Percentiles rank a stretch among this genome's conserved stretches.
Conservation (phyloP, 2,888 invertebrate genomes). For the Synanthedon tipuliformis region DNA sequence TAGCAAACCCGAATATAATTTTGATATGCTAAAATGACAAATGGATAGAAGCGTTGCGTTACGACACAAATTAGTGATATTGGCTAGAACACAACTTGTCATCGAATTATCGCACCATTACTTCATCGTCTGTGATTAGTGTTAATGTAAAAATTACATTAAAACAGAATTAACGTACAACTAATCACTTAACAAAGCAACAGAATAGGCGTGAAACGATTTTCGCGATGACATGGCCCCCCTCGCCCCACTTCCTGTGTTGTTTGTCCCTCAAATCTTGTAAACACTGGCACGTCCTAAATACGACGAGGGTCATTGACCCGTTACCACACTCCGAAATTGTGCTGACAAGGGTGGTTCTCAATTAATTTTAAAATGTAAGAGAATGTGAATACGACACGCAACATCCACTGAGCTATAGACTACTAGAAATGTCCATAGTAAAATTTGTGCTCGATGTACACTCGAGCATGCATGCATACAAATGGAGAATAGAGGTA, state of each 20-base stretch:
- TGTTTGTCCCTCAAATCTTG: constrained; percentile 34
- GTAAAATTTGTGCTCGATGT: background rate
- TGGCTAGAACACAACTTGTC: too few relatives aligned
- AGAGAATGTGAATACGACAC: constrained; percentile 46
- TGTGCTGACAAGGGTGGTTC: constrained; percentile 49
- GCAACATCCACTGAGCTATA: constrained; percentile 19
- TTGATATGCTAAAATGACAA: too few relatives aligned
- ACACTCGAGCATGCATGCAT: background rate
- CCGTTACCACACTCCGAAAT: constrained; percentile 26
- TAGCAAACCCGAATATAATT: too few relatives aligned
- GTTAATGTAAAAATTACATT: constrained; percentile 13
- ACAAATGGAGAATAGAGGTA: too few relatives aligned
- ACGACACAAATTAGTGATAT: too few relatives aligned
- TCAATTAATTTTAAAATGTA: constrained; percentile 60
- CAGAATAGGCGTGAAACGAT: constrained; percentile 21
- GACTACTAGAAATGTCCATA: background rate
- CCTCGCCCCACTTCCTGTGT: constrained; percentile 44
- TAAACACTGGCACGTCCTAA: constrained; percentile 53
- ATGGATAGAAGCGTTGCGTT: too few relatives aligned
- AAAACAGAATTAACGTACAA: constrained; percentile 16
- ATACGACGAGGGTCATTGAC: constrained; percentile 51
- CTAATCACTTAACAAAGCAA: constrained; percentile 19
- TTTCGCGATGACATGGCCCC: constrained; percentile 12
- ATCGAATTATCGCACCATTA: too few relatives aligned
- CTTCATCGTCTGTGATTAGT: background rate